Conservation (phyloP, 2,888 invertebrate genomes). For the Morinoia aosen region DNA sequence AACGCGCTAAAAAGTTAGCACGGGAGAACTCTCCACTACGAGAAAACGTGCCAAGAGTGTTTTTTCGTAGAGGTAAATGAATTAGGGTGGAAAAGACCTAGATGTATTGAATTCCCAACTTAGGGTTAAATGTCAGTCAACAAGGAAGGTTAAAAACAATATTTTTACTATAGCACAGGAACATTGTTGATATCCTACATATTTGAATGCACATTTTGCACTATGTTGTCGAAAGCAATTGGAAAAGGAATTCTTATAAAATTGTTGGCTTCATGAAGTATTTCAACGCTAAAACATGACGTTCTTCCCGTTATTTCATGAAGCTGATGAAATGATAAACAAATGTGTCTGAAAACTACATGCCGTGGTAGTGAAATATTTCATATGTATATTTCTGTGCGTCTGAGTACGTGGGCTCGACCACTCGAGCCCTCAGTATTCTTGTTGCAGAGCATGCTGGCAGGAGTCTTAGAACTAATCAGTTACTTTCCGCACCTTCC, state of each 20-base stretch:
- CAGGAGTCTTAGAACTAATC: too few species aligned
- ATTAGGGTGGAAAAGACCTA: not conserved
- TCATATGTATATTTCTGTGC: too few species aligned
- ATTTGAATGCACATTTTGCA: not conserved
- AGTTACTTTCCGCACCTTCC: too few species aligned
- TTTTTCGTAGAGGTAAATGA: not conserved
- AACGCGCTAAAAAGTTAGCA: not conserved
- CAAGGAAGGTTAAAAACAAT: not conserved
- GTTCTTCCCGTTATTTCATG: not conserved
- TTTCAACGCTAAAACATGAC: not conserved
- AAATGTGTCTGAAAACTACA: too few species aligned
- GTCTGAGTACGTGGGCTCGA: too few species aligned
- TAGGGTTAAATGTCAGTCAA: not conserved
- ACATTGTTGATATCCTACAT: not conserved
- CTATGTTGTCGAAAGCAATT: not conserved
- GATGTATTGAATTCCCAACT: not conserved
- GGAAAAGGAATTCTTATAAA: not conserved
- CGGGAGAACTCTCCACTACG: not conserved
- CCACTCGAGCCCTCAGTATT: too few species aligned
- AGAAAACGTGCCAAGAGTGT: not conserved
- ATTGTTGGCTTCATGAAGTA: not conserved
- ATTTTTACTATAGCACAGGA: not conserved
- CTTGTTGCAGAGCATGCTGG: too few species aligned
- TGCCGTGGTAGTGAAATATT: too few species aligned
- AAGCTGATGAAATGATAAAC: too few species aligned